A percentile compares a stretch with the other conserved stretches of the same genome.
These are phyloP conservation scores for Ageneiosus marmoratus DNA, from an alignment of 2,113 vertebrate genomes.

Conservation along the genomic window DNA sequence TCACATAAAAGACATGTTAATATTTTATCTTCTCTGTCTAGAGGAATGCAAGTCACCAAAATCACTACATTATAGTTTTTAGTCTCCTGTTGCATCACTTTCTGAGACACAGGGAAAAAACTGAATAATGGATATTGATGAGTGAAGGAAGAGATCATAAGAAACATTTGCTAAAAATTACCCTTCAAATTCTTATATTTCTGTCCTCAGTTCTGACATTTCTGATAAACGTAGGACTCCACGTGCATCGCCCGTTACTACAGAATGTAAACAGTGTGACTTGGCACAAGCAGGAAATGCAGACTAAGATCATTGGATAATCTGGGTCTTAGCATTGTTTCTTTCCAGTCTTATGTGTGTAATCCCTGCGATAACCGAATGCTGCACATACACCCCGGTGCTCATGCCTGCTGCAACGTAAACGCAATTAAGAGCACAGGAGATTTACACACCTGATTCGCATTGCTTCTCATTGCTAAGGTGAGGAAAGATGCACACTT, in stretches of 20 bases:
- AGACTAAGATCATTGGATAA: constrained; percentile 28
- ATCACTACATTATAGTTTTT: background rate
- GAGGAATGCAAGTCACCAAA: background rate
- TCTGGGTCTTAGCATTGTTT: constrained; percentile 28
- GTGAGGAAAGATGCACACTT: constrained; percentile 6
- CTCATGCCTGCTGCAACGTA: constrained; percentile 8
- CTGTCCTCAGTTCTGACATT: background rate
- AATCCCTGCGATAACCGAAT: constrained; percentile 43
- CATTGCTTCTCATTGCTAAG: constrained; percentile 32
- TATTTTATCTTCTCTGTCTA: background rate
- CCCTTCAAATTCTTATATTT: background rate
- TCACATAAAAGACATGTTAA: constrained; percentile 40
- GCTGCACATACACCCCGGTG: constrained; percentile 1
- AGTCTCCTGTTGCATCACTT: background rate
- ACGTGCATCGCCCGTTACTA: background rate
- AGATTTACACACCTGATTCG: constrained; percentile 53
- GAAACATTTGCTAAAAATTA: background rate
- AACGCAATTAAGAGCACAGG: constrained; percentile 41
- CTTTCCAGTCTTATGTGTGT: constrained; percentile 36
- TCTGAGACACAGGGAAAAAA: background rate
- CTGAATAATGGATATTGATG: background rate
- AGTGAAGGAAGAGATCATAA: background rate
- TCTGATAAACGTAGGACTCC: constrained; percentile 1
- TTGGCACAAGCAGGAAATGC: constrained; percentile 6
- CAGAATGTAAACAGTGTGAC: background rate